Percentiles rank a stretch among this genome's conserved stretches.
Evolutionary conservation across 2,797 vertebrate genomes (phyloP).

Genomic region (Jordanella pulchra): DNA sequence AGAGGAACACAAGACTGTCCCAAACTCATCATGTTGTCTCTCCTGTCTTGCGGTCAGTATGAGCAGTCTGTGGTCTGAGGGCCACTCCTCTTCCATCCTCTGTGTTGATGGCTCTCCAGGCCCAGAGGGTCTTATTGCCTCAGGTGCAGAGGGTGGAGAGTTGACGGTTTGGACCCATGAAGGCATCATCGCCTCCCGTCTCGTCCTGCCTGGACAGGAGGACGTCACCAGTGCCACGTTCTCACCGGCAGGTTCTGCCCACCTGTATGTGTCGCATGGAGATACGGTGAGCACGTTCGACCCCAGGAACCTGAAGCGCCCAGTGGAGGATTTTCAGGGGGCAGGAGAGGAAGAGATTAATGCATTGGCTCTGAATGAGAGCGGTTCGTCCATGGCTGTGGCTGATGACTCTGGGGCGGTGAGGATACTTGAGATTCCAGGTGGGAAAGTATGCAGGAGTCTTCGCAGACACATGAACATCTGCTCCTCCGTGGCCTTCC

Average conservation of each 20-base stretch:
- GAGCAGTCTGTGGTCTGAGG: slow-evolving; percentile 84
- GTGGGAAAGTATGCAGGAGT: slow-evolving; percentile 84
- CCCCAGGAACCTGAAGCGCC: slow-evolving; percentile 79
- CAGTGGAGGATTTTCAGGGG: slow-evolving; percentile 73
- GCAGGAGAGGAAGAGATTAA: slow-evolving; percentile 94
- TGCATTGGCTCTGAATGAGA: slow-evolving; percentile 85
- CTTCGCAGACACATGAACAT: slow-evolving; percentile 93
- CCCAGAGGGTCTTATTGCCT: slow-evolving; percentile 83
- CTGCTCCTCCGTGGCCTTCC: slow-evolving; percentile 91
- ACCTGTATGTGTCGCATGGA: slow-evolving; percentile 86
- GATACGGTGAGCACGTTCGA: slow-evolving; percentile 86
- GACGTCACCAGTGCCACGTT: slow-evolving; percentile 86
- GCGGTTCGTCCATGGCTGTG: slow-evolving; percentile 82
- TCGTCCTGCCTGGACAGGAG: slow-evolving; percentile 71
- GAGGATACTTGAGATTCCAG: slow-evolving; percentile 87
- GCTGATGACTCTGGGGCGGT: slow-evolving; percentile 91
- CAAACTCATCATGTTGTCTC: background rate
- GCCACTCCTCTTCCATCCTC: slow-evolving; percentile 84
- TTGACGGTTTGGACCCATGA: slow-evolving; percentile 86
- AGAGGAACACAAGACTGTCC: background rate
- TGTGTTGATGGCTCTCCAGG: slow-evolving; percentile 80
- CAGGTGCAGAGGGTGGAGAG: slow-evolving; percentile 88
- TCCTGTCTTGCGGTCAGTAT: slow-evolving; percentile 66
- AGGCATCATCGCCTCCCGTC: slow-evolving; percentile 69
- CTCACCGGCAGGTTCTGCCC: slow-evolving; percentile 69